Base-by-base conservation (phyloP, 2,888 invertebrate species). In the Eupsilia transversa region DNA sequence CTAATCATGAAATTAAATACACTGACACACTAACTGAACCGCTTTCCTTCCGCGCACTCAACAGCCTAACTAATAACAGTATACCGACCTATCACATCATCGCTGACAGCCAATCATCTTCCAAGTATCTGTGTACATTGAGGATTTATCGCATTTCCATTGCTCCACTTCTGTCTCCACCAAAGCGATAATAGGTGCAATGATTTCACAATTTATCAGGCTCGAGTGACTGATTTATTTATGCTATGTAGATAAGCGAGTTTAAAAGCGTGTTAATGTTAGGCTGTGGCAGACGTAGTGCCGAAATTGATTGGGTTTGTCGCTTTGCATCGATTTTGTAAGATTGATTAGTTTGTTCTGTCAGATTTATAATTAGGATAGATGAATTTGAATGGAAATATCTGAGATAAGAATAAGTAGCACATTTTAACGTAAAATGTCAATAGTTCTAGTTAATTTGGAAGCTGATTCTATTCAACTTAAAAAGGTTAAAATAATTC, bases 101-200 rank as follows among this genome's bases (percentile, higher is more conserved):
- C 69, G 14, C 52, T 77, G 84, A 80, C 83, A 72, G 57, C 67
- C 60, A 84, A 84, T 83, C 85, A 80, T 85, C 64, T 71, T 30
- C 43, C 23, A 6, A 57, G 30, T 73, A 80, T 64, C 69, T 57
- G 35, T 43, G 27, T 52, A 70, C 60, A 61, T n/a, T 27, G 49
- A 57, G 35, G 59, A 81, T 72, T 79, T 83, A 85, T 83, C 70
- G 81, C 86, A 83, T 84, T 83, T 78, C 84, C 65, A 80, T 79
- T 89, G 86, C 67, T 83, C 86, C 74, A 90, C 74, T 88, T 86
- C 84, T 86, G 79, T 79, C 84, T 67, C 67, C 27, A 66, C 70
- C 74, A 77, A 77, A 76, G 77, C 79, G 77, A 86, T 82, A 84
- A 84, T 85, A 86, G 76, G 80, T 73, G 83, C 82, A 86, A 84